Base-by-base conservation (phyloP, 2,888 invertebrate species). In the Subacronicta megacephala region DNA sequence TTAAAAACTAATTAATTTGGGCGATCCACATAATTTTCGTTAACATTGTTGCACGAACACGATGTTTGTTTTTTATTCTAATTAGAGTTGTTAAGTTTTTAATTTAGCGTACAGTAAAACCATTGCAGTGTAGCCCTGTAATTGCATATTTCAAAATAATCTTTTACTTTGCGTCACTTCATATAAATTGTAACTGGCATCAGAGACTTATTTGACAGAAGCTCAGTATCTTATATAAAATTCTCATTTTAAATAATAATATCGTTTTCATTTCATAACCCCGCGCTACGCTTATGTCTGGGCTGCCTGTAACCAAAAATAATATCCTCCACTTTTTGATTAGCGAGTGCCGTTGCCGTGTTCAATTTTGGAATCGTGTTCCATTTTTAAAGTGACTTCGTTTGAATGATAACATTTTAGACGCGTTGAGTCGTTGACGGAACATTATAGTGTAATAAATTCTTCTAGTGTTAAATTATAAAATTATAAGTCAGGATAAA, bases 331-430 rank as follows among this genome's bases (percentile, higher is more conserved):
- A 73, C 68, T 75, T 33, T 51, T 49, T 78, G 78, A 83, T 84
- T 82, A 83, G 79, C 76, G 76, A 76, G 73, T 73, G 75, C 70
- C 57, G 58, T 67, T 73, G 75, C 70, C 57, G 58, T 67, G 72
- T 76, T 80, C 76, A 77, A 82, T 78, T 81, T 80, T 78, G 54
- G 70, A 84, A 82, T 77, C 57, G 73, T 65, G 72, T 68, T 75
- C 77, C 72, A 82, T 84, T 81, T 81, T 76, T 81, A 82, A 79
- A 75, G 45, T 52, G 49, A 55, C 60, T 76, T 54, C 46, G 53
- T 68, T 69, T 73, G 72, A 55, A 12, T 49, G 66, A 58, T 68
- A 60, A 43, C 18, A 12, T 41, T 42, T 17, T 40, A 45, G 23
- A 57, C 15, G 38, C 18, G 35, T 44, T 60, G 23, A 57, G 15